Base-by-base conservation (phyloP, 2,888 invertebrate genomes). In the Diaprepes abbreviatus region DNA sequence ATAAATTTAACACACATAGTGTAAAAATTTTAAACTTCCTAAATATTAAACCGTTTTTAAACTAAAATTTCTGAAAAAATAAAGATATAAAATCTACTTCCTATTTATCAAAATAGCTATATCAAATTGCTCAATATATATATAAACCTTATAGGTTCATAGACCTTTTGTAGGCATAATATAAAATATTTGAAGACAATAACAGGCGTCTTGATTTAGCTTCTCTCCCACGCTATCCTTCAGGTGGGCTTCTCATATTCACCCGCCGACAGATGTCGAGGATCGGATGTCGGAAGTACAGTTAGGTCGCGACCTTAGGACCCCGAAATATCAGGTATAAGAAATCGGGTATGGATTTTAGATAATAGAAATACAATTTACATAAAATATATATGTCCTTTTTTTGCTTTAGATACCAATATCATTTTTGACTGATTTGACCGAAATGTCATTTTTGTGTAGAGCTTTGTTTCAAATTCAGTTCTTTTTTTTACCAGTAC, bases 201-300 rank as follows among this genome's bases (percentile, higher is more conserved):
- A 59, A 35, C 43, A n/a, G 43, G 17, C 59, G 59, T 59, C 45
- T 52, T 17, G 31, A 28, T 40, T 58, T n/a, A 19, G 14, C 21
- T 38, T 36, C 9, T 36, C 52, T 63, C 63, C 54, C 63, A 63
- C 63, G 63, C 54, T 40, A 14, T 54, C 63, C 60, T 63, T 63
- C 63, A 63, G 63, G 63, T 63, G 63, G 63, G 63, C 63, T 40
- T 40, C 59, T 43, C 45, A 45, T 59, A 52, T 63, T 38, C 63
- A 40, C 31, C 63, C 36, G 36, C 17, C 48, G 50, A 33, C 62
- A 63, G 63, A 63, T 63, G 63, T 54, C 40, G 63, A 43, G 43
- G 63, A 63, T 63, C 63, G 54, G 52, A 54, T 63, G 63, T 54
- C 63, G 35, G 24, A 35, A 38, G 52, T 40, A 50, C 50, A 50